These are phyloP conservation scores for Recurvirostra avosetta DNA, from an alignment of 2,113 vertebrate genomes.

Conservation along the genomic window DNA sequence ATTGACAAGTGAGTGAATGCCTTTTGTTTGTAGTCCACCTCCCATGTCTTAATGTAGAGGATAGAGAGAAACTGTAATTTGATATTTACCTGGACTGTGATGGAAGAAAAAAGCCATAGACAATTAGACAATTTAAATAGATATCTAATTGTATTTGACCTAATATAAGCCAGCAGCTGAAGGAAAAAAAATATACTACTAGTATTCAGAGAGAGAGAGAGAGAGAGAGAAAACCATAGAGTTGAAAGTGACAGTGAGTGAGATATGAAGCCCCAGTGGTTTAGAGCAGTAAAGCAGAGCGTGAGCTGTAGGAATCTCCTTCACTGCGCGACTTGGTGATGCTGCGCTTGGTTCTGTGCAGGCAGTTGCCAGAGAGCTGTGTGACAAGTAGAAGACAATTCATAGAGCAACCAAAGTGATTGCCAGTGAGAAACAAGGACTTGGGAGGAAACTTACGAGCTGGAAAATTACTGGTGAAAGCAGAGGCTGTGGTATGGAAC, in stretches of 20 bases:
- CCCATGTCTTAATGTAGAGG: not conserved
- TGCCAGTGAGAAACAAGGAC: not conserved
- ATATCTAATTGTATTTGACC: not conserved
- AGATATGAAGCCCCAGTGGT: not conserved
- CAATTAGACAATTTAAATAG: not conserved
- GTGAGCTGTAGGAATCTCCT: not conserved
- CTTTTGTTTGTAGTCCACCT: not conserved
- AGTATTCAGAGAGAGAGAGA: not conserved
- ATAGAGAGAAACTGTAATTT: not conserved
- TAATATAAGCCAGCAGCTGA: not conserved
- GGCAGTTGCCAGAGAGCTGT: not conserved
- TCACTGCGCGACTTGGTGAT: not conserved
- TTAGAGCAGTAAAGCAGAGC: not conserved
- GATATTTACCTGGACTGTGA: not conserved
- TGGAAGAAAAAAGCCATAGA: not conserved
- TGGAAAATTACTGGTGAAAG: not conserved
- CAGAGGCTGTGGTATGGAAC: not conserved
- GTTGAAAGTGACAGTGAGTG: not conserved
- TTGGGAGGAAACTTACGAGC: not conserved
- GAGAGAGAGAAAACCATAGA: not conserved
- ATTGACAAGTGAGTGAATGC: not conserved
- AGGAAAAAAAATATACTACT: not conserved
- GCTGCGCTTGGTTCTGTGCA: not conserved
- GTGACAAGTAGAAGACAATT: not conserved
- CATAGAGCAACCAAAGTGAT: not conserved